A percentile compares a stretch with the other conserved stretches of the same genome.
Evolutionary conservation across 2,888 invertebrate species (phyloP).

Genomic region (Blastobasis lacticolella): DNA sequence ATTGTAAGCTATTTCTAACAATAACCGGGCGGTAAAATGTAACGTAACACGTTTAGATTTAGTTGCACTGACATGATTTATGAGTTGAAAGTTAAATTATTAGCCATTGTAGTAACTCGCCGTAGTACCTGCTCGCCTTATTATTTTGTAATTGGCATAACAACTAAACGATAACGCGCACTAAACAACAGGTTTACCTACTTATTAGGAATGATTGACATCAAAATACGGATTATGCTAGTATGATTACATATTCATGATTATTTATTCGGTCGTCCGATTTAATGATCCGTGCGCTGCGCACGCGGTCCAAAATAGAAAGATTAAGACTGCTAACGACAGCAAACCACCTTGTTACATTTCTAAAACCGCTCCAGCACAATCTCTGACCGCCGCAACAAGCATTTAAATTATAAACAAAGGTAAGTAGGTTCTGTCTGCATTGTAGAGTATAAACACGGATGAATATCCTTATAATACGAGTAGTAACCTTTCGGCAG

Average conservation of each 20-base stretch:
- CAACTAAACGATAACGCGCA: constrained; percentile 1
- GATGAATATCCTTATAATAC: no score
- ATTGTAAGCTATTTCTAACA: constrained; percentile 42
- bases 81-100: no score
- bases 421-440: not conserved
- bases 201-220: constrained; percentile 38
- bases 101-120: no score
- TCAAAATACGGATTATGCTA: constrained; percentile 35
- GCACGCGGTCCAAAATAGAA: constrained; percentile 38
- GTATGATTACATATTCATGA: constrained; percentile 33
- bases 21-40: constrained; percentile 8
- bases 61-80: no score
- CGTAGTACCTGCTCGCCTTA: not conserved
- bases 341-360: constrained; percentile 45
- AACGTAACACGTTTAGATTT: no score
- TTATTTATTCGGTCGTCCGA: constrained; percentile 38
- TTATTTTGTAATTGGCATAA: not conserved
- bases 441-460: no score
- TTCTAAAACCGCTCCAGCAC: constrained; percentile 18
- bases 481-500: no score
- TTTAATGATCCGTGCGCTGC: constrained; percentile 29
- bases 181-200: constrained; percentile 8
- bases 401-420: not conserved
- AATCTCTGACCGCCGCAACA: constrained; percentile 9
- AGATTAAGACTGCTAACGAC: constrained; percentile 30